Evolutionary conservation across 2,888 invertebrate genomes (phyloP).

Genomic region (Bombylius major): DNA sequence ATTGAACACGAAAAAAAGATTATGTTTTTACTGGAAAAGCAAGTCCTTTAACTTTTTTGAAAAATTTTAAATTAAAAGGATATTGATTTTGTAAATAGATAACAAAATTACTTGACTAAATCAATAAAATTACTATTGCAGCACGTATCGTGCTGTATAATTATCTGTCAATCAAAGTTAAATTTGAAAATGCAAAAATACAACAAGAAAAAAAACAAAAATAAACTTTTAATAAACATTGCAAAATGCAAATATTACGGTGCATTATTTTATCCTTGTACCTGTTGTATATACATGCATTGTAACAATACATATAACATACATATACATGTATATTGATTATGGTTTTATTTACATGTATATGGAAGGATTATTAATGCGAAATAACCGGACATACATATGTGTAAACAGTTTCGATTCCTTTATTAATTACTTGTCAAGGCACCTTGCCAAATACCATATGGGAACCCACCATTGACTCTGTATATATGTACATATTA

Average conservation of each 20-base stretch:
- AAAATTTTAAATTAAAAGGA: too few relatives aligned
- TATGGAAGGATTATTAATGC: conserved; percentile 21
- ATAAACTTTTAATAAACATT: conserved; percentile 8
- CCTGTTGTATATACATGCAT: background rate
- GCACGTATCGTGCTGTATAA: conserved; percentile 1
- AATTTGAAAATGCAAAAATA: background rate
- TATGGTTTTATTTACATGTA: conserved; percentile 4
- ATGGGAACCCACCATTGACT: background rate
- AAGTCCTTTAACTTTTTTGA: too few relatives aligned
- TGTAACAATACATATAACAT: conserved; percentile 1
- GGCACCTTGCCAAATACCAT: conserved; percentile 20
- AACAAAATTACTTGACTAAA: too few relatives aligned
- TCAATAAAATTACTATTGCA: background rate
- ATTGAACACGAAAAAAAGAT: too few relatives aligned
- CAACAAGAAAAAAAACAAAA: background rate
- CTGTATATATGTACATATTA: too few relatives aligned
- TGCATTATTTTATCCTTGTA: background rate
- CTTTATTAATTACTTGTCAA: conserved; percentile 25
- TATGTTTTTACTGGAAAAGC: too few relatives aligned
- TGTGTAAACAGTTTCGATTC: conserved; percentile 22
- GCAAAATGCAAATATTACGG: conserved; percentile 3
- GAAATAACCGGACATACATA: conserved; percentile 23
- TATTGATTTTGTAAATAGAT: too few relatives aligned
- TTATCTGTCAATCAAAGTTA: conserved; percentile 6
- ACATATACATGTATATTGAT: background rate